Evolutionary conservation across 2,888 invertebrate genomes (phyloP).

Genomic region (Danaus chrysippus): DNA sequence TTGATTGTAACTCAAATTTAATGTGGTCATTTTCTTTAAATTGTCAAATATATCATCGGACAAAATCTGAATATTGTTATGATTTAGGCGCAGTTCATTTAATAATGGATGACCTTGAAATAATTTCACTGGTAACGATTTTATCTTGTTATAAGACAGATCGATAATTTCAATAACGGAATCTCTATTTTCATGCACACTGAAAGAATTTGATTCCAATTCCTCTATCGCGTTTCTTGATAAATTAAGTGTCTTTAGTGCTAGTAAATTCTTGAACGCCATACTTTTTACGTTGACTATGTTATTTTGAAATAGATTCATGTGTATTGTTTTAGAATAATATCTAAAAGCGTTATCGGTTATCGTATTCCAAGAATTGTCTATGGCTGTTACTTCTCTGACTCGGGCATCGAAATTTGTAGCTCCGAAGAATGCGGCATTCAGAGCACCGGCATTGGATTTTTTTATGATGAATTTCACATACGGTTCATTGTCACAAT

Average conservation of each 20-base stretch:
- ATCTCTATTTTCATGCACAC: conserved; percentile 36
- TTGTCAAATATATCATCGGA: conserved; percentile 46
- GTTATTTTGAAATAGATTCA: conserved; percentile 50
- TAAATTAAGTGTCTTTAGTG: conserved; percentile 47
- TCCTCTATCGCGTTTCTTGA: conserved; percentile 50
- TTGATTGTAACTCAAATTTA: conserved; percentile 51
- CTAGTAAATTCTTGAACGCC: conserved; percentile 45
- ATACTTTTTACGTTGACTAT: conserved; percentile 47
- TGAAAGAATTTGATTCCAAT: conserved; percentile 43
- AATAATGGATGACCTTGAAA: conserved; percentile 43
- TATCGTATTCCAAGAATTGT: conserved; percentile 49
- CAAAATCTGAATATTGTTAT: conserved; percentile 47
- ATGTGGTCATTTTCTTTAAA: conserved; percentile 40
- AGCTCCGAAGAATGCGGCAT: conserved; percentile 51
- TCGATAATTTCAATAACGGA: conserved; percentile 44
- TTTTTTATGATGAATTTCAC: conserved; percentile 49
- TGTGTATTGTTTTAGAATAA: conserved; percentile 41
- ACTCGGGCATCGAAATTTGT: conserved; percentile 66
- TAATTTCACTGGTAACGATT: conserved; percentile 38
- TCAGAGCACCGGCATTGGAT: conserved; percentile 39
- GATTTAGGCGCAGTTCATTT: conserved; percentile 46
- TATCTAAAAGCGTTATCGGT: conserved; percentile 48
- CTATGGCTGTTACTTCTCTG: conserved; percentile 42
- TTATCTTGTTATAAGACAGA: conserved; percentile 51
- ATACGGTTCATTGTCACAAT: conserved; percentile 43